Evolutionary conservation across 2,113 vertebrate species (phyloP).

Genomic region (Oryzias woworae): DNA sequence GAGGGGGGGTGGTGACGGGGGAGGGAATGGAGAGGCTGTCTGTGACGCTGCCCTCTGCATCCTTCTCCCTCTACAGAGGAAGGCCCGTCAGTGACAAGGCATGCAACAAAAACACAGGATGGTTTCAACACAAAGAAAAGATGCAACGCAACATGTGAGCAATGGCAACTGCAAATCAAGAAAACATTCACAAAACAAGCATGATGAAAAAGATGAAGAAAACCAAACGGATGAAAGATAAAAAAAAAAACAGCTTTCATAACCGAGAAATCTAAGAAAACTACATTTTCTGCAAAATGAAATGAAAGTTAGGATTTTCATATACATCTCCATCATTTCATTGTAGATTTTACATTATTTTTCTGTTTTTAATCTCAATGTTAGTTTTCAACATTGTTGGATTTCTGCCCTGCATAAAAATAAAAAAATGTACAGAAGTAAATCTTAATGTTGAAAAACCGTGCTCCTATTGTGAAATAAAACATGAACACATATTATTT

Average conservation of each 20-base stretch:
- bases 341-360: too few relatives aligned
- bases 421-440: too few relatives aligned
- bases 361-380: not conserved
- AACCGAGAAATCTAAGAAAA: not conserved
- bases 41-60: conserved; percentile 68
- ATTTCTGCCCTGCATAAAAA: too few relatives aligned
- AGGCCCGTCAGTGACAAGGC: conserved; percentile 60
- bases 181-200: not conserved
- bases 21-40: conserved; percentile 71
- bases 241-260: not conserved
- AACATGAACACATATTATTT: too few relatives aligned
- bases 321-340: too few relatives aligned
- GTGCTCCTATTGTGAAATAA: too few relatives aligned
- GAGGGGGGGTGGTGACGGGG: conserved; percentile 77
- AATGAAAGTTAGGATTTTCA: too few relatives aligned
- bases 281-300: too few relatives aligned
- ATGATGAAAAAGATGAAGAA: not conserved
- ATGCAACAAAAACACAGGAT: conserved; percentile 71
- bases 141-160: not conserved
- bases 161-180: not conserved
- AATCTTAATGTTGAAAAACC: too few relatives aligned
- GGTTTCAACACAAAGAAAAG: conserved; percentile 56
- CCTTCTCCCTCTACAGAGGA: conserved; percentile 84
- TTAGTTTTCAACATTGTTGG: not conserved
- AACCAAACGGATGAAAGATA: not conserved